These are phyloP conservation scores for Sisyra nigra DNA, from an alignment of 2,888 invertebrate species.

Conservation along the genomic window DNA sequence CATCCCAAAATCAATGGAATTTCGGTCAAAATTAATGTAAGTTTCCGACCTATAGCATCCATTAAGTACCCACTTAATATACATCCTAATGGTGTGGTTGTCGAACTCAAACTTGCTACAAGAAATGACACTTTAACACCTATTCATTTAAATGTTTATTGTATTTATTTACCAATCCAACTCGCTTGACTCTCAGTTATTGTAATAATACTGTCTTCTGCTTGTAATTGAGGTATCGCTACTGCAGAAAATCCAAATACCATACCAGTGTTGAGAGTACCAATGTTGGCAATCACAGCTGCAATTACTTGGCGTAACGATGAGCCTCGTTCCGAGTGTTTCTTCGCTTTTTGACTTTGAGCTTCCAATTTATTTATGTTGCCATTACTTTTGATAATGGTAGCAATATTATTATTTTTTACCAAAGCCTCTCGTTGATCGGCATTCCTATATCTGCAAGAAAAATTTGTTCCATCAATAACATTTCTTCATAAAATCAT, in stretches of 20 bases:
- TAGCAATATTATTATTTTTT: too few relatives aligned
- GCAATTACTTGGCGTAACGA: conserved; percentile 30
- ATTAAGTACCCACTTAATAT: conserved; percentile 52
- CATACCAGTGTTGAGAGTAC: conserved; percentile 54
- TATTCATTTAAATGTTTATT: neutral
- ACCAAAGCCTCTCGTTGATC: too few relatives aligned
- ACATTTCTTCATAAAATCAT: too few relatives aligned
- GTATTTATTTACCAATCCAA: conserved; percentile 42
- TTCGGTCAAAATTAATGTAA: conserved; percentile 45
- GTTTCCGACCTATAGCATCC: conserved; percentile 48
- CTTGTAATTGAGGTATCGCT: conserved; percentile 41
- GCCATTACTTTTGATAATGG: too few relatives aligned
- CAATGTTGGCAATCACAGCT: conserved; percentile 45
- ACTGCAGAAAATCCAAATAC: conserved; percentile 54
- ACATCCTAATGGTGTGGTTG: conserved; percentile 53
- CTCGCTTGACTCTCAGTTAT: conserved; percentile 40
- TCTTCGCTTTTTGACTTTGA: neutral
- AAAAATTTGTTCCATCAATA: too few relatives aligned
- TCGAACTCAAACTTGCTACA: conserved; percentile 47
- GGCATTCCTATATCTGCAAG: too few relatives aligned
- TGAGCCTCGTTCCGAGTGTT: conserved; percentile 12
- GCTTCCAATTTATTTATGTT: conserved; percentile 1
- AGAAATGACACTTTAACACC: conserved; percentile 10
- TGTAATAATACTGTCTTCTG: conserved; percentile 30
- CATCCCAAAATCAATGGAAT: conserved; percentile 53